Base-by-base conservation (phyloP, 1,140 invertebrate genomes). In the Nomia melanderi region DNA sequence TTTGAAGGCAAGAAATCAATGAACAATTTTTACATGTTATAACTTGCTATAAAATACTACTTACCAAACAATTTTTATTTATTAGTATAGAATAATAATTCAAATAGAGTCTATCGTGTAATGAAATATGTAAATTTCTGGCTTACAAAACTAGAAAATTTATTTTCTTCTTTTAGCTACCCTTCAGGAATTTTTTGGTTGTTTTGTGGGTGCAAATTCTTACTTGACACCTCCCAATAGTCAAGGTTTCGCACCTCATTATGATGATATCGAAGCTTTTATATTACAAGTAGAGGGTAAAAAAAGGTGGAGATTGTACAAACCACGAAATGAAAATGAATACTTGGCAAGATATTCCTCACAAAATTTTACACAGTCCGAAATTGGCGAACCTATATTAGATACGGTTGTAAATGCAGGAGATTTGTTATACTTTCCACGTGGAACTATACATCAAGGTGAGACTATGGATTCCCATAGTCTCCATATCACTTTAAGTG, bases 191-290 rank as follows among this genome's bases (percentile, higher is more conserved):
- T 96, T 95, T 88, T 99, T 99, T 89, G 96, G 96, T 60, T 98
- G 96, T 74, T 96, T 98, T 92, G 97, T 98, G 57, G 98, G 98
- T 12, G 96, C 97, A 3, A 99, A 99, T 95, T 94, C 96, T 17
- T 99, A 99, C 89, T 90, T 99, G 59, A 99, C 98, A n/a, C 98
- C 98, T 20, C 95, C 98, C 11, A 96, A 96, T 71, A 96, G 96
- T 85, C 98, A 99, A 94, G 98, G 98, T 0, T 99, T 99, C 94
- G 98, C 98, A 2, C 98, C 98, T 0, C 98, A 99, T 93, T 99
- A 96, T 92, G 98, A 99, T 93, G 98, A 99, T 88, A 99, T 99
- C 84, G 99, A 99, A 93, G 98, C 98, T 20, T 99, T 99, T 91
- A 95, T 99, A 71, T 88, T 99, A 50, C 99, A 99, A 93, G 91